These are phyloP conservation scores for Oasisia sp. DNA, from an alignment of 2,888 invertebrate genomes.

Conservation along the genomic window DNA sequence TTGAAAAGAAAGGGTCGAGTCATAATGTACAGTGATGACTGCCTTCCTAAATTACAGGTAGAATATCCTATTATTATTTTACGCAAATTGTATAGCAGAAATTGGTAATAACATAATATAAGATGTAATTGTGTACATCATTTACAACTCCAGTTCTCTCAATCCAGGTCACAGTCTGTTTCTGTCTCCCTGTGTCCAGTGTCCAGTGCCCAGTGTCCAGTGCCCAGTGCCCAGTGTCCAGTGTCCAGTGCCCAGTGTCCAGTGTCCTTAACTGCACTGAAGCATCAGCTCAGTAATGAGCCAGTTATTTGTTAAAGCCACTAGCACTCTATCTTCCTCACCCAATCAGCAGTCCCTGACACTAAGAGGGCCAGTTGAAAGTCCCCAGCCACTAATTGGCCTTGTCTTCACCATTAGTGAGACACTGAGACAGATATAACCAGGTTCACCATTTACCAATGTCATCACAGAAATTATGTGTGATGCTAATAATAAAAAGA, in stretches of 20 bases:
- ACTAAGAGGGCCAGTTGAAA: neutral
- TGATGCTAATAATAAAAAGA: too few species aligned
- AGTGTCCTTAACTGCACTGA: too few species aligned
- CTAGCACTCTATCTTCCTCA: neutral
- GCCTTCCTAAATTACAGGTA: too few species aligned
- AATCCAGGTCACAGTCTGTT: neutral
- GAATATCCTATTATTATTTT: too few species aligned
- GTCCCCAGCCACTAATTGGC: neutral
- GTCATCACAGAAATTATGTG: neutral
- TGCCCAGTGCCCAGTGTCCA: neutral
- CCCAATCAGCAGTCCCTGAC: neutral
- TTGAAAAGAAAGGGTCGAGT: neutral
- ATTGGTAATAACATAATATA: neutral
- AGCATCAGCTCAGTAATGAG: neutral
- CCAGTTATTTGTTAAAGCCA: neutral
- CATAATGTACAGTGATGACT: too few species aligned
- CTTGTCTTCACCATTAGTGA: neutral
- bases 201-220: neutral
- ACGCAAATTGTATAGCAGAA: too few species aligned
- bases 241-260: neutral
- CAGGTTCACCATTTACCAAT: neutral
- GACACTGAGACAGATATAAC: neutral
- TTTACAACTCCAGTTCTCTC: neutral
- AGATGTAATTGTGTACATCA: neutral
- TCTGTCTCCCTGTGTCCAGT: neutral